phyloP scores from a whole-genome alignment of 2,113 vertebrate species.

The Mus spicilegus region DNA sequence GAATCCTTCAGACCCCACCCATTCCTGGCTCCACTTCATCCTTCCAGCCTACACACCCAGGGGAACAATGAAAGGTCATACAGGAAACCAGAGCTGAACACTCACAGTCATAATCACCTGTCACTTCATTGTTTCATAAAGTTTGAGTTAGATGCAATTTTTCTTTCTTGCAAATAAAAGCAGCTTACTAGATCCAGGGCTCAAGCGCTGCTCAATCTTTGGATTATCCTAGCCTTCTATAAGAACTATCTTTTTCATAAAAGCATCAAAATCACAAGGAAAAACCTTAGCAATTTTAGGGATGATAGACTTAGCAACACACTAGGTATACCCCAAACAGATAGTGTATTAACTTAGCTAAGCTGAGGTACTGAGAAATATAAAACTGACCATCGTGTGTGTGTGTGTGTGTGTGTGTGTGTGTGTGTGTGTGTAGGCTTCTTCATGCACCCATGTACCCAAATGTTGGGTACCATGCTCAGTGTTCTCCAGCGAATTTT shows the following conservation, averaged over 20 bases:
- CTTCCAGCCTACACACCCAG: no score
- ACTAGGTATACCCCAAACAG: not conserved
- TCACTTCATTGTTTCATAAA: not conserved
- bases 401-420: not conserved
- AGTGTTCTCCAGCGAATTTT: not conserved
- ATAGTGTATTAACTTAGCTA: not conserved
- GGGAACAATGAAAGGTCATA: no score
- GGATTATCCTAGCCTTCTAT: not conserved
- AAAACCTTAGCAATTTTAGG: not conserved
- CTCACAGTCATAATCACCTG: not conserved
- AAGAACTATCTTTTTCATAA: not conserved
- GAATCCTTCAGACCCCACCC: no score
- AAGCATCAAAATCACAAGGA: not conserved
- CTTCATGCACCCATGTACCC: not conserved
- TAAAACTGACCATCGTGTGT: not conserved
- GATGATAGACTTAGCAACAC: not conserved
- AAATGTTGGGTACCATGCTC: not conserved
- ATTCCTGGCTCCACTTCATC: no score
- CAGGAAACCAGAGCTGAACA: not conserved
- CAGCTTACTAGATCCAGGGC: not conserved
- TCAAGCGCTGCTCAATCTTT: not conserved
- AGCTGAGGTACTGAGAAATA: not conserved
- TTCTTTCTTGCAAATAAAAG: not conserved
- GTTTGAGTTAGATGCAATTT: not conserved
- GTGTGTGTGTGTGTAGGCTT: not conserved